These are phyloP conservation scores for Coelopa pilipes DNA, from an alignment of 2,888 invertebrate species.

Conservation along the genomic window DNA sequence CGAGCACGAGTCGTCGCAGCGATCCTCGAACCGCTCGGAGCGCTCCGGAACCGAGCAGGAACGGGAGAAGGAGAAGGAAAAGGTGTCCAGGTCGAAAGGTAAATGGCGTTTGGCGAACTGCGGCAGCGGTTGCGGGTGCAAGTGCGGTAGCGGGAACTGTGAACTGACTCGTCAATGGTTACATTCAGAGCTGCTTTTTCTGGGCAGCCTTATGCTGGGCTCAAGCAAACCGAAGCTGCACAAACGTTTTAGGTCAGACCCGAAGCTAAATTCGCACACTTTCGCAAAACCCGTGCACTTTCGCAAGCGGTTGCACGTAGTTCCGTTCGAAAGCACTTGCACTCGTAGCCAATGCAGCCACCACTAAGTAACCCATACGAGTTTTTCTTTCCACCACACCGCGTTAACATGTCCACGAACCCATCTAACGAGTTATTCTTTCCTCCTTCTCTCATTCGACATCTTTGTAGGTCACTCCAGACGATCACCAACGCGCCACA, in stretches of 20 bases:
- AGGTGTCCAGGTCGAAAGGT: conserved; percentile 52
- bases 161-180: conserved; percentile 41
- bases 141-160: conserved; percentile 41
- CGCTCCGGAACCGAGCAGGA: conserved; percentile 52
- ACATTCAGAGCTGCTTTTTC: conserved; percentile 59
- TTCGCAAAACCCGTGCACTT: too few species aligned
- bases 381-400: too few species aligned
- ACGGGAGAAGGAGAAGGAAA: conserved; percentile 36
- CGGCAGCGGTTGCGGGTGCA: conserved; percentile 47
- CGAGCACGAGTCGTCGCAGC: conserved; percentile 49
- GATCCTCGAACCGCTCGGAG: conserved; percentile 47
- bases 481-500: conserved; percentile 52
- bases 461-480: conserved; percentile 59
- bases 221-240: conserved; percentile 60
- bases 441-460: too few species aligned
- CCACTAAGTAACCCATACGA: too few species aligned
- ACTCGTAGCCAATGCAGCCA: neutral
- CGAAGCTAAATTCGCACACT: too few species aligned
- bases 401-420: too few species aligned
- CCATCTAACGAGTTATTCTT: too few species aligned
- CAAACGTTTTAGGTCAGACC: conserved; percentile 58
- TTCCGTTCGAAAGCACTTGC: neutral
- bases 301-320: too few species aligned
- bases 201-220: conserved; percentile 61
- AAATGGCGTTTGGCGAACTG: neutral